These are phyloP conservation scores for Platycercus adscitus DNA, from an alignment of 2,113 vertebrate genomes.

Conservation along the genomic window DNA sequence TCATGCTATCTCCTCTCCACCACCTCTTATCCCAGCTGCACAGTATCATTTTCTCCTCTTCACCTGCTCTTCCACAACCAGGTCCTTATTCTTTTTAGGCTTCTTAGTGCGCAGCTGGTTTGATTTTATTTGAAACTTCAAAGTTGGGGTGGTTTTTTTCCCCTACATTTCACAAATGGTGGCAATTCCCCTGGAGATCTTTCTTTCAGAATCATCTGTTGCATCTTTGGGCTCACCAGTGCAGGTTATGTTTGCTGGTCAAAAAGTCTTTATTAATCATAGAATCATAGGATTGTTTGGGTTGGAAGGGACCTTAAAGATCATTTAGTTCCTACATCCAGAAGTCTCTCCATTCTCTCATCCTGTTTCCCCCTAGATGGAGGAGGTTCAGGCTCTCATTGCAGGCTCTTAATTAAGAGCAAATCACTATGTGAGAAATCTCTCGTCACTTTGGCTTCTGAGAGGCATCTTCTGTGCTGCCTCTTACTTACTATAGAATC, in stretches of 20 bases:
- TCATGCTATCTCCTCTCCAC: background rate
- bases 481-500: background rate
- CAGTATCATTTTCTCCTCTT: background rate
- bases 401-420: background rate
- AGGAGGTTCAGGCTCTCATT: background rate
- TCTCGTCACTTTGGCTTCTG: background rate
- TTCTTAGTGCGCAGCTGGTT: background rate
- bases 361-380: rapidly evolving
- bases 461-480: background rate
- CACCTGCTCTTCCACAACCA: background rate
- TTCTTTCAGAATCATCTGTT: background rate
- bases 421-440: background rate
- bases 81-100: background rate
- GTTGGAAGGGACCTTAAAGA: background rate
- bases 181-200: background rate
- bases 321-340: background rate
- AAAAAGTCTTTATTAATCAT: background rate
- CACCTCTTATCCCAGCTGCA: background rate
- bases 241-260: background rate
- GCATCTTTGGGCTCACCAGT: background rate
- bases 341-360: background rate
- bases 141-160: background rate
- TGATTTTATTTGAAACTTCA: background rate
- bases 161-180: rapidly evolving
- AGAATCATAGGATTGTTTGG: background rate